Conservation (phyloP, 2,797 vertebrate genomes). For the Pangasius sanitwongsei region DNA sequence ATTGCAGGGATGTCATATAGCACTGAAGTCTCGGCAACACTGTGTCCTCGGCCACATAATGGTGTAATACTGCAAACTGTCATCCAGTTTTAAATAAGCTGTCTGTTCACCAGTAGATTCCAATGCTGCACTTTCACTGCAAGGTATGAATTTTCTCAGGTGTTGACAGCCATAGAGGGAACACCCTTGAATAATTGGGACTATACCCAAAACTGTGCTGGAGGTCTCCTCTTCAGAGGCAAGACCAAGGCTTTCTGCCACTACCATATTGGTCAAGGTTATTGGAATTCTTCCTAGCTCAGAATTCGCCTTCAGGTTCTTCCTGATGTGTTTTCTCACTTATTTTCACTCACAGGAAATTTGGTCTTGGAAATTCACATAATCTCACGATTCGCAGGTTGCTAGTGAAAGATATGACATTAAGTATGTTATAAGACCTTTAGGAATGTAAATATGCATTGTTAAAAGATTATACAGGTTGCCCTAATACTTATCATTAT, state of each 20-base stretch:
- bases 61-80: background rate
- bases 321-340: background rate
- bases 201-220: background rate
- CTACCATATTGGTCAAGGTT: background rate
- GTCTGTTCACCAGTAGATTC: conserved; percentile 7
- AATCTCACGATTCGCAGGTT: background rate
- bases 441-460: background rate
- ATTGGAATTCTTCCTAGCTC: background rate
- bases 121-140: background rate
- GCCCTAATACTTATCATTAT: background rate
- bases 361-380: background rate
- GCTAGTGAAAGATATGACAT: background rate
- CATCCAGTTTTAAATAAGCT: conserved; percentile 10
- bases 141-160: background rate
- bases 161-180: background rate
- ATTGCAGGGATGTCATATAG: background rate
- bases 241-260: background rate
- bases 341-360: background rate
- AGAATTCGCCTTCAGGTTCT: background rate
- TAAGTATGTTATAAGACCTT: background rate
- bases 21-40: background rate
- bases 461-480: background rate
- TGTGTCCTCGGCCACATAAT: background rate
- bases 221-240: background rate
- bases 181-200: background rate